Conservation (phyloP, 2,797 vertebrate species). For the Acanthiza pusilla region DNA sequence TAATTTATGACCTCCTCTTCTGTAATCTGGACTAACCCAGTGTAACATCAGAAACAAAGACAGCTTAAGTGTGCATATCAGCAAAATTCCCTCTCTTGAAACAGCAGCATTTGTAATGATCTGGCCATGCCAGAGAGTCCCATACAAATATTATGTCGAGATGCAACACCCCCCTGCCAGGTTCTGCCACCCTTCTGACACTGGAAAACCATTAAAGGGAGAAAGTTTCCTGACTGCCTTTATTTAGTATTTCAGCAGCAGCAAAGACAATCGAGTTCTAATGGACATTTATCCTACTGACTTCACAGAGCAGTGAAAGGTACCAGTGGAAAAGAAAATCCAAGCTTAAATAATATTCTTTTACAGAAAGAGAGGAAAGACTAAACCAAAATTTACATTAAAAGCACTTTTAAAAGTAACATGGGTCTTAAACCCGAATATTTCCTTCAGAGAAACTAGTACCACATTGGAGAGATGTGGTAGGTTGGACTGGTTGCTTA, state of each 20-base stretch:
- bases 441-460: not conserved
- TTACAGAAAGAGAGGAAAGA: not conserved
- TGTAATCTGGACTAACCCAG: not conserved
- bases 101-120: not conserved
- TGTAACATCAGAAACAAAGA: not conserved
- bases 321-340: not conserved
- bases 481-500: not conserved
- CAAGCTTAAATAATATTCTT: not conserved
- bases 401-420: not conserved
- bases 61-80: not conserved
- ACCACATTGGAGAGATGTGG: not conserved
- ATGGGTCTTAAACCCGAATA: not conserved
- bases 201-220: not conserved
- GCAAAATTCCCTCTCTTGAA: not conserved
- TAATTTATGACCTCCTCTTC: not conserved
- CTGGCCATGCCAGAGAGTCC: fast-evolving
- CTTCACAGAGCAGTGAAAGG: not conserved
- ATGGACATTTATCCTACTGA: not conserved
- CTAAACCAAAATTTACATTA: not conserved
- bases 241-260: not conserved
- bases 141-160: not conserved
- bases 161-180: not conserved
- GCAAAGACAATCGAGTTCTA: not conserved
- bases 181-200: not conserved
- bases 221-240: not conserved